Evolutionary conservation across 1,140 invertebrate genomes (phyloP).

Genomic region (Leptinotarsa defecta): DNA sequence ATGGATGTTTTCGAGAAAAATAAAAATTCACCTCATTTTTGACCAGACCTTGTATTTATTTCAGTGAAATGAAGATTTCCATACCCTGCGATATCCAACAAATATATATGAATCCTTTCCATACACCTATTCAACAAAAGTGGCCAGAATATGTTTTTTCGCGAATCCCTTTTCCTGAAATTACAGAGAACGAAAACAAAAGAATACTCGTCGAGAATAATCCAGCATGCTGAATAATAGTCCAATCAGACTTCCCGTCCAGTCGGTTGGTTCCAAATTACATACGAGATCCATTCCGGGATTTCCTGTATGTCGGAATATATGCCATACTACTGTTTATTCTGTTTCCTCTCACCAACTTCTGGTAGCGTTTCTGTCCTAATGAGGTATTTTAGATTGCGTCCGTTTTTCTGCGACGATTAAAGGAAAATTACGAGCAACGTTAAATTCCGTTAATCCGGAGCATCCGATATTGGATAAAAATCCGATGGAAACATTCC

Average conservation of each 20-base stretch:
- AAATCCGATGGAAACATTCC: no score
- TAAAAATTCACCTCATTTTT: no score
- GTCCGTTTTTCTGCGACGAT: background rate
- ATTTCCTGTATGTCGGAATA: slow-evolving; percentile 11
- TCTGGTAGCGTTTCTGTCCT: background rate
- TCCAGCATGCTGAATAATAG: slow-evolving; percentile 17
- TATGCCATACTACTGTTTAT: slow-evolving; percentile 5
- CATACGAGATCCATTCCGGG: slow-evolving; percentile 13
- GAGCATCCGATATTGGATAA: no score
- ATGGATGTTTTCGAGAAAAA: no score
- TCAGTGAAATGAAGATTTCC: no score
- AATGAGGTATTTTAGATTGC: background rate
- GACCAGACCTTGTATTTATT: no score
- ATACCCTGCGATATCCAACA: no score
- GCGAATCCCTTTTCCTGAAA: no score
- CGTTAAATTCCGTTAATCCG: background rate
- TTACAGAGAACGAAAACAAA: no score
- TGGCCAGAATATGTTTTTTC: no score
- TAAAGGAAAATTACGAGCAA: background rate
- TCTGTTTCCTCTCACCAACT: background rate
- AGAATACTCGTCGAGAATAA: slow-evolving; percentile 5
- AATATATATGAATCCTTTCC: no score
- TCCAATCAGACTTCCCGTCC: slow-evolving; percentile 18
- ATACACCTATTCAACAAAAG: no score
- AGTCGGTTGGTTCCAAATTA: slow-evolving; percentile 17